Conservation (phyloP, 2,113 vertebrate genomes). For the Hylia prasina region DNA sequence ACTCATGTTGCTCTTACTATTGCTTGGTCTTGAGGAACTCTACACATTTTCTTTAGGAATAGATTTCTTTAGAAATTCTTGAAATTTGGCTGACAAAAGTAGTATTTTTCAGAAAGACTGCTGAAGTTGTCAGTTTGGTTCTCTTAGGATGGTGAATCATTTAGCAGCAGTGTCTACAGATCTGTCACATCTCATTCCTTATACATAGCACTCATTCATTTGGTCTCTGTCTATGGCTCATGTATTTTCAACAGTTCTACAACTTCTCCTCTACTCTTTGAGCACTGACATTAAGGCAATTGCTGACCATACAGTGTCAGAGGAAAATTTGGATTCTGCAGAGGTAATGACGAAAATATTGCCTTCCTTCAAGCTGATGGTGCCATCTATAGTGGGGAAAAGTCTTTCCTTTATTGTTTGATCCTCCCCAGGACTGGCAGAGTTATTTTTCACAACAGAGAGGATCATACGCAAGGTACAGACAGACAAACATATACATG, state of each 20-base stretch:
- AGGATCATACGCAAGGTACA: not conserved
- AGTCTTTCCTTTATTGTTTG: not conserved
- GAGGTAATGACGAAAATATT: not conserved
- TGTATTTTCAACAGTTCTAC: slow-evolving; percentile 10
- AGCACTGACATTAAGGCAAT: not conserved
- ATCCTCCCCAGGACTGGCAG: not conserved
- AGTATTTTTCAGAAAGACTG: not conserved
- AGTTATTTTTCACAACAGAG: not conserved
- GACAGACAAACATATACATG: not conserved
- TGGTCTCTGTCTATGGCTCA: not conserved
- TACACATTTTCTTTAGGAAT: not conserved
- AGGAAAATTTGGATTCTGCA: not conserved
- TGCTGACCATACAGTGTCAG: not conserved
- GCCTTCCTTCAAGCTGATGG: not conserved
- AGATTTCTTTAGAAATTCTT: not conserved
- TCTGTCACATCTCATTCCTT: not conserved
- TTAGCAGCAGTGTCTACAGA: not conserved
- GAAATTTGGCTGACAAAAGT: not conserved
- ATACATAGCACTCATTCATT: slow-evolving; percentile 10
- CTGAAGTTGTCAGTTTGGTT: not conserved
- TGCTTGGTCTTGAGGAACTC: not conserved
- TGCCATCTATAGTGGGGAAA: not conserved
- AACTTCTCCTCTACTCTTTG: not conserved
- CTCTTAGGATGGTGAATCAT: not conserved
- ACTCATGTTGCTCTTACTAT: not conserved